Percentiles rank a stretch among this genome's conserved stretches.
Evolutionary conservation across 2,113 vertebrate genomes (phyloP).

Genomic region (Gopherus evgoodei): DNA sequence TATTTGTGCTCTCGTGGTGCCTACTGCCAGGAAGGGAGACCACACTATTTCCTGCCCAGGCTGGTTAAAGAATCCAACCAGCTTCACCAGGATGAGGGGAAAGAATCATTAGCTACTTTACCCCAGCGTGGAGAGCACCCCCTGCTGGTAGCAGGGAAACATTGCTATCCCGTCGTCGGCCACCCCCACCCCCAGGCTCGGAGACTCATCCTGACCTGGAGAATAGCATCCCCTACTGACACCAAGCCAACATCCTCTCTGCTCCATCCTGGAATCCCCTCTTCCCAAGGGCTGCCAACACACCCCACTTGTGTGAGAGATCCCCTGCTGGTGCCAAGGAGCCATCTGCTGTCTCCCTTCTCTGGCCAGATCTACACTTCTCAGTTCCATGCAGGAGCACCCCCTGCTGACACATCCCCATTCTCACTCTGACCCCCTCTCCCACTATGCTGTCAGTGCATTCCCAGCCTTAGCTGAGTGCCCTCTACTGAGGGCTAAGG

Average conservation of each 20-base stretch:
- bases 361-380: not conserved
- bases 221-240: not conserved
- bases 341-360: not conserved
- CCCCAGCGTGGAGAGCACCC: not conserved
- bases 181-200: not conserved
- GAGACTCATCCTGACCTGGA: not conserved
- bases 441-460: not conserved
- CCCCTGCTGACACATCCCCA: constrained; percentile 6
- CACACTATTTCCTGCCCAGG: not conserved
- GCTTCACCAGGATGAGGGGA: not conserved
- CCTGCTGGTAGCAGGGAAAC: not conserved
- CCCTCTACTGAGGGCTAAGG: not conserved
- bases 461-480: not conserved
- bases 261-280: not conserved
- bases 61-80: not conserved
- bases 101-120: not conserved
- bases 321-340: not conserved
- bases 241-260: not conserved
- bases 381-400: not conserved
- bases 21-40: not conserved
- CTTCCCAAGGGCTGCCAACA: not conserved
- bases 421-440: not conserved
- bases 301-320: not conserved
- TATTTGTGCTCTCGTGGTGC: not conserved
- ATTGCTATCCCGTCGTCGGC: not conserved